Percentiles rank a stretch among this genome's conserved stretches.
Conservation (phyloP, 2,888 invertebrate species). For the Saturnia japonica region DNA sequence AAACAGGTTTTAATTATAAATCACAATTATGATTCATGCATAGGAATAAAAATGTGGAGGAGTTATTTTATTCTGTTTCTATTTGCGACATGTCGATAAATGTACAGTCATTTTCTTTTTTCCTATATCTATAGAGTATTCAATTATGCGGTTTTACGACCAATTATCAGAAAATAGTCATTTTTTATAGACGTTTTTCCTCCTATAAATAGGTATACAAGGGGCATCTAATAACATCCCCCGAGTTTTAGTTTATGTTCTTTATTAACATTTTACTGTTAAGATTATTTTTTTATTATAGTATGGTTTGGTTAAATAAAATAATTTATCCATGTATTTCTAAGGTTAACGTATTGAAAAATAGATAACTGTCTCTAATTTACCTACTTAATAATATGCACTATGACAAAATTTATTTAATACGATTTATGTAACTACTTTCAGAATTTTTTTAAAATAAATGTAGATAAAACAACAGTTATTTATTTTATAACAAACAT, state of each 20-base stretch:
- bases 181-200: slow-evolving; percentile 28
- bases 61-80: neutral
- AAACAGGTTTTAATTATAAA: neutral
- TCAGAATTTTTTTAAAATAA: neutral
- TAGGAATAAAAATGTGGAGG: neutral
- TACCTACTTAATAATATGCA: too few species aligned
- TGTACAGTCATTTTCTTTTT: slow-evolving; percentile 11
- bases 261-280: neutral
- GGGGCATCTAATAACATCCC: slow-evolving; percentile 33
- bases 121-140: slow-evolving; percentile 1
- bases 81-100: slow-evolving; percentile 4
- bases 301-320: neutral
- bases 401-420: neutral
- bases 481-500: neutral
- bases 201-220: slow-evolving; percentile 30
- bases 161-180: slow-evolving; percentile 34
- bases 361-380: too few species aligned
- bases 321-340: too few species aligned
- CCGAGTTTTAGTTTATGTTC: slow-evolving; percentile 26
- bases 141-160: slow-evolving; percentile 29
- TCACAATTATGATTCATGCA: neutral
- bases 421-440: neutral
- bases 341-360: too few species aligned
- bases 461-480: neutral
- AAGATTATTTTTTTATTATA: neutral